phyloP scores from a whole-genome alignment of 2,888 invertebrate genomes.

The Charanyca ferruginea region DNA sequence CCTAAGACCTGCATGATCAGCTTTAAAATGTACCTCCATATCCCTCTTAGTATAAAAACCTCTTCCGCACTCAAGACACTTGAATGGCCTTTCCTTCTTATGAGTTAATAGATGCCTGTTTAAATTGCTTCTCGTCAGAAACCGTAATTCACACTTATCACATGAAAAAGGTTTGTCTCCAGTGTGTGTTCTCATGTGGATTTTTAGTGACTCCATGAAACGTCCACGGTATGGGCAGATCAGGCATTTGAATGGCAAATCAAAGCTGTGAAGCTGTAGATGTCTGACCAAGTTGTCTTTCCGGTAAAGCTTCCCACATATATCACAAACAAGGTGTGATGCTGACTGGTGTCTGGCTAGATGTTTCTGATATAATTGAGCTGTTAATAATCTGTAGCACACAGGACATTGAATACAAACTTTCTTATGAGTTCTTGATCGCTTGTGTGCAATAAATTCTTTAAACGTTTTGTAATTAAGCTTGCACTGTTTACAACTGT shows the following conservation, averaged over 20 bases:
- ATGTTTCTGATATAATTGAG: constrained; percentile 69
- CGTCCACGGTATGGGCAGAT: constrained; percentile 79
- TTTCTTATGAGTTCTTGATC: constrained; percentile 62
- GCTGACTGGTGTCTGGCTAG: constrained; percentile 63
- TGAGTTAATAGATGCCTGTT: constrained; percentile 81
- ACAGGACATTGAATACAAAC: constrained; percentile 65
- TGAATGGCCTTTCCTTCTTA: constrained; percentile 74
- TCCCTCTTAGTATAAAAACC: constrained; percentile 77
- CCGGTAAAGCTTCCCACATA: constrained; percentile 79
- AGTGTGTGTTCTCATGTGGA: constrained; percentile 79
- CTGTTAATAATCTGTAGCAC: constrained; percentile 62
- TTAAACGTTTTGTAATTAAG: constrained; percentile 59
- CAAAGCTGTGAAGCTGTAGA: constrained; percentile 73
- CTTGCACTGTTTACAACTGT: constrained; percentile 54
- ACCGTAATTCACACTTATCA: constrained; percentile 75
- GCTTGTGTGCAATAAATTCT: constrained; percentile 66
- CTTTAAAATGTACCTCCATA: constrained; percentile 76
- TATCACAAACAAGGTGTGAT: constrained; percentile 77
- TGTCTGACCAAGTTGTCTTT: constrained; percentile 79
- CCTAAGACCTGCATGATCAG: constrained; percentile 78
- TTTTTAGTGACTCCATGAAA: constrained; percentile 76
- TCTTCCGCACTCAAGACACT: constrained; percentile 77
- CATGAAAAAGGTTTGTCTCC: constrained; percentile 80
- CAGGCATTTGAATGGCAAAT: constrained; percentile 78
- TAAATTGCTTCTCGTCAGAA: constrained; percentile 79